Evolutionary conservation across 2,113 vertebrate species (phyloP).

Genomic region (crab-eating macaque (Macaca fascicularis)): DNA sequence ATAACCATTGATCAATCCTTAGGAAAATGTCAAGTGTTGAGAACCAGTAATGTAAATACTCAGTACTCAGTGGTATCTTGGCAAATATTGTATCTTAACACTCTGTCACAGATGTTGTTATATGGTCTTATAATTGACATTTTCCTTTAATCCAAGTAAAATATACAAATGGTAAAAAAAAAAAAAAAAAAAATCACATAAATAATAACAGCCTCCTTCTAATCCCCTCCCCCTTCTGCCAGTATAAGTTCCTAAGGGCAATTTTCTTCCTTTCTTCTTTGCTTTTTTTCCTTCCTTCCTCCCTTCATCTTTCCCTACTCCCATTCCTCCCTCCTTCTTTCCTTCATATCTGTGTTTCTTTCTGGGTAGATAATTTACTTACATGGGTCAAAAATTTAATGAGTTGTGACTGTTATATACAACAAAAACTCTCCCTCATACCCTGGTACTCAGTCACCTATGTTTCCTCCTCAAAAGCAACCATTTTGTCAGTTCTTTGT

Average conservation of each 20-base stretch:
- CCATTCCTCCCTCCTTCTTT: not conserved
- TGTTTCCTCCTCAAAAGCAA: not conserved
- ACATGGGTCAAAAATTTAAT: not conserved
- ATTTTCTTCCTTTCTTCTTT: not conserved
- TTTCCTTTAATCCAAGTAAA: slow-evolving; percentile 35
- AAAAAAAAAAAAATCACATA: not conserved
- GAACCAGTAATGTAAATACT: not conserved
- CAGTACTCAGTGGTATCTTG: not conserved
- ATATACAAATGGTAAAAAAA: not conserved
- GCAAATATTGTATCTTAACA: slow-evolving; percentile 34
- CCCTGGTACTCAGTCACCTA: not conserved
- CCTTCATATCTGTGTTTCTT: not conserved
- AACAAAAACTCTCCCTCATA: not conserved
- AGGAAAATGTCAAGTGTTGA: slow-evolving; percentile 29
- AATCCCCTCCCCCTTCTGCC: not conserved
- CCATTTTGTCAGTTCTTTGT: not conserved
- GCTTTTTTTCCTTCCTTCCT: not conserved
- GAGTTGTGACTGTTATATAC: not conserved
- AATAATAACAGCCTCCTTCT: not conserved
- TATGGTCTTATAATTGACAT: not conserved
- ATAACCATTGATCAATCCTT: not conserved
- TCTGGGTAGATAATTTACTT: not conserved
- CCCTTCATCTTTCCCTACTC: not conserved
- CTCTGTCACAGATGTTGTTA: not conserved
- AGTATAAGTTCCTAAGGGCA: not conserved